These are phyloP conservation scores for Cladopsammia gracilis DNA, from an alignment of 64 coral and sea anemone genomes.

Conservation along the genomic window DNA sequence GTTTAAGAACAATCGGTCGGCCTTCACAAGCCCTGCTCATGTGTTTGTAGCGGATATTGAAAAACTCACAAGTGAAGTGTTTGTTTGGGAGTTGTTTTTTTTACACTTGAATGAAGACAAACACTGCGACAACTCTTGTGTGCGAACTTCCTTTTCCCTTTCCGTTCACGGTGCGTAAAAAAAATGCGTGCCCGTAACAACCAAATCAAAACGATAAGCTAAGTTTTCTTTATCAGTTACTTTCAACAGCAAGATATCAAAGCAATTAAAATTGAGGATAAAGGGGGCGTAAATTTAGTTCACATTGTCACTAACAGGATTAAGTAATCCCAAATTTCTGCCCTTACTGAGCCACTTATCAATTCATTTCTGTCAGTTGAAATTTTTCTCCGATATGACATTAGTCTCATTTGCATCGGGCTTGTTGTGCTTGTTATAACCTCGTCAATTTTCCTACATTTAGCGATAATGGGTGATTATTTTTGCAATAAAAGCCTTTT, in stretches of 20 bases:
- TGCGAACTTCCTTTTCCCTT: background rate
- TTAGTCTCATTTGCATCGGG: background rate
- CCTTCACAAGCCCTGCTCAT: background rate
- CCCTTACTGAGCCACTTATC: background rate
- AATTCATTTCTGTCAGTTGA: background rate
- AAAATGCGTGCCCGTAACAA: background rate
- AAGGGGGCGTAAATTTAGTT: conserved; percentile 10
- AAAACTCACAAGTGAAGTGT: conserved; percentile 49
- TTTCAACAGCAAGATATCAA: background rate
- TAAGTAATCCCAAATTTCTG: conserved; percentile 17
- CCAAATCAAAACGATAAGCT: background rate
- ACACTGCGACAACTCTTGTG: conserved; percentile 28
- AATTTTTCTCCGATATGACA: conserved; percentile 10
- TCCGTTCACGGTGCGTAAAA: background rate
- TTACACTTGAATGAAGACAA: conserved; percentile 20
- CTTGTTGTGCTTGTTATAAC: conserved; percentile 3
- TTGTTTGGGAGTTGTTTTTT: conserved; percentile 34
- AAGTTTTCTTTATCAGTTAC: background rate
- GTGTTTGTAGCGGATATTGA: conserved; percentile 36
- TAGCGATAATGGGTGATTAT: conserved; percentile 16
- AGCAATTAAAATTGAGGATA: background rate
- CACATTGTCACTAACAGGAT: background rate
- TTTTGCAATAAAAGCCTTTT: conserved; percentile 28
- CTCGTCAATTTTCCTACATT: conserved; percentile 33
- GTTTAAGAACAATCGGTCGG: background rate